Conservation (phyloP, 2,797 vertebrate species). For the Gymnothorax javanicus region DNA sequence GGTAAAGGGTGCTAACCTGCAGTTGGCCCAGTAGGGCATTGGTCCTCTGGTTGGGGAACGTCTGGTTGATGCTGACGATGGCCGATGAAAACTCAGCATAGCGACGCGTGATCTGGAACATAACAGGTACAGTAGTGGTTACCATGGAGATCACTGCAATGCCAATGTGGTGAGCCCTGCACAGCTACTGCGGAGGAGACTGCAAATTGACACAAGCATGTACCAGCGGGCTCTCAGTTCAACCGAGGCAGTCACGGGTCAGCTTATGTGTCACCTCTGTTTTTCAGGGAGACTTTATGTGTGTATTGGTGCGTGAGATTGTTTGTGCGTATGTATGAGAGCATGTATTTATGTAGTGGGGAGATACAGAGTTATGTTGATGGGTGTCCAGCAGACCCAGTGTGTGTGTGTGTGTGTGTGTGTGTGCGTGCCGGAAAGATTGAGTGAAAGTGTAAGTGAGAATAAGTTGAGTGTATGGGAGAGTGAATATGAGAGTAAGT, state of each 20-base stretch:
- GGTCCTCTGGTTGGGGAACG: conserved; percentile 86
- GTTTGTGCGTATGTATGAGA: neutral
- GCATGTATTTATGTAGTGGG: neutral
- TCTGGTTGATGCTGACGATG: conserved; percentile 95
- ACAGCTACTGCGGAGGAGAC: neutral
- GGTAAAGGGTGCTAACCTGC: conserved; percentile 71
- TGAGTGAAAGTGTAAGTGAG: neutral
- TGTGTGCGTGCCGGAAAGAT: neutral
- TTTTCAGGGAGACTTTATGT: neutral
- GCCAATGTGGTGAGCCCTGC: neutral
- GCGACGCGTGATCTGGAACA: conserved; percentile 84
- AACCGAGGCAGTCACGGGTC: too few species aligned
- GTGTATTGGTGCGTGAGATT: neutral
- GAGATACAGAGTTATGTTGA: neutral
- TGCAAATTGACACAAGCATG: too few species aligned
- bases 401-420: neutral
- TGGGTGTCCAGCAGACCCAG: too few species aligned
- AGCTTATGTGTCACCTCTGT: too few species aligned
- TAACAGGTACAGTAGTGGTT: neutral
- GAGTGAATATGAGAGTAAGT: conserved; percentile 35
- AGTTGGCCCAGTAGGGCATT: conserved; percentile 83
- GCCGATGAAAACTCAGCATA: conserved; percentile 92
- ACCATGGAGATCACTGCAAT: neutral
- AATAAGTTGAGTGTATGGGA: neutral
- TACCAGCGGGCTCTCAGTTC: too few species aligned